Evolutionary conservation across 2,888 invertebrate genomes (phyloP).

Genomic region (Tubulanus polymorphus): DNA sequence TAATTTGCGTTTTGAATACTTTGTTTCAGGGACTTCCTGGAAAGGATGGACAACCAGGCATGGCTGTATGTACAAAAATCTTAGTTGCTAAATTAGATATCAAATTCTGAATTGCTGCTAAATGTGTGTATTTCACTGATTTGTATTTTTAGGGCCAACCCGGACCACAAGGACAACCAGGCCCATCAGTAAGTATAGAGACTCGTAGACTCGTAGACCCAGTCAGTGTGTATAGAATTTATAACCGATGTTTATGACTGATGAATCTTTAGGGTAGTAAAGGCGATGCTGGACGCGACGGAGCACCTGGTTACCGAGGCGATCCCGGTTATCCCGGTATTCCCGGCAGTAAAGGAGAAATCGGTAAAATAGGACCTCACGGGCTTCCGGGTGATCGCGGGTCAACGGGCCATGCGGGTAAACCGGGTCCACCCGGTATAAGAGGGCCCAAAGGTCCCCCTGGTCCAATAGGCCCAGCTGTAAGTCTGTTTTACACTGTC

Average conservation of each 20-base stretch:
- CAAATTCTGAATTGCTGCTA: background rate
- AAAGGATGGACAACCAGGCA: slow-evolving; percentile 20
- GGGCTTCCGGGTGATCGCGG: slow-evolving; percentile 3
- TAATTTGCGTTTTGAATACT: background rate
- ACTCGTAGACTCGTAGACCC: background rate
- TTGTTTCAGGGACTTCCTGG: slow-evolving; percentile 13
- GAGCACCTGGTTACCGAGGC: too few species aligned
- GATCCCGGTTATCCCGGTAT: too few species aligned
- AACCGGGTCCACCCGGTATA: slow-evolving; percentile 1
- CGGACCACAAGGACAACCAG: slow-evolving; percentile 72
- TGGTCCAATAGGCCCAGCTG: slow-evolving; percentile 14
- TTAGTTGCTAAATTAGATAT: background rate
- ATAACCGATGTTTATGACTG: too few species aligned
- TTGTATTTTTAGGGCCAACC: slow-evolving; percentile 69
- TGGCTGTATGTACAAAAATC: slow-evolving; percentile 19
- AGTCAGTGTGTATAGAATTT: too few species aligned
- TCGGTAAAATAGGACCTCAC: too few species aligned
- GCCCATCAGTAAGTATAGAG: slow-evolving; percentile 9
- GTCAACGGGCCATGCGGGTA: slow-evolving; percentile 4
- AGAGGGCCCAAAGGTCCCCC: slow-evolving; percentile 17
- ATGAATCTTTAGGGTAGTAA: too few species aligned
- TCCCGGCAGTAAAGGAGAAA: too few species aligned
- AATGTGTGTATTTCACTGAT: background rate
- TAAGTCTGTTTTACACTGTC: too few species aligned
- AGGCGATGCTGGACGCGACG: too few species aligned